Base-by-base conservation (phyloP, 2,888 invertebrate species). In the Hypomecis atomaria region DNA sequence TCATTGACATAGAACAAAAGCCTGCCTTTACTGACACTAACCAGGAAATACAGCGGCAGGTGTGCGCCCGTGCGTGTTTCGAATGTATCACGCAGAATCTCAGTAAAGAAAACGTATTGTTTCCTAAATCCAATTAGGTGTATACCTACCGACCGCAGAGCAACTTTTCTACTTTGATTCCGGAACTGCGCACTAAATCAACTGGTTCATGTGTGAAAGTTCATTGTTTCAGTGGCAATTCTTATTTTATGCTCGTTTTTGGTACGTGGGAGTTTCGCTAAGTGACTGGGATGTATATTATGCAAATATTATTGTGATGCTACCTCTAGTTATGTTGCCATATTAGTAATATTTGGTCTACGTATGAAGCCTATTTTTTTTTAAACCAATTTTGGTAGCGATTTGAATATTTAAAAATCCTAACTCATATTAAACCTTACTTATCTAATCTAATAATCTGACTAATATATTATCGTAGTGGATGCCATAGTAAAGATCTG, bases 171-270 rank as follows among this genome's bases (percentile, higher is more conserved):
- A 79, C 86, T 87, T 83, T 88, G 89, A 90, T 90, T 89, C 79
- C 76, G 79, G 84, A 82, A 87, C 84, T 84, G 85, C 81, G 78
- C 81, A 78, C 82, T 87, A 86, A 85, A 90, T 89, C 89, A 89
- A 87, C 83, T 79, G 83, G 72, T 80, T 75, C 75, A 75, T 80
- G 79, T 84, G 90, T 84, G 89, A 90, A 88, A 90, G 89, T 92
- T 89, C 90, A 92, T 92, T 90, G 90, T 90, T 90, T 89, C 85
- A 49, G 78, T 68, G 64, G 73, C 64, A 57, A 37, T 64, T 71
- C 71, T 69, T 74, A 49, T 77, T 66, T 65, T 59, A 53, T 61
- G 62, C 40, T 42, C 44, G 42, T 66, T 60, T 59, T 65, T 50
- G 63, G 60, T 66, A 59, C 44, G 59, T 68, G 66, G 53, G 71